Evolutionary conservation across 2,888 invertebrate genomes (phyloP).

Genomic region (Apamea monoglypha): DNA sequence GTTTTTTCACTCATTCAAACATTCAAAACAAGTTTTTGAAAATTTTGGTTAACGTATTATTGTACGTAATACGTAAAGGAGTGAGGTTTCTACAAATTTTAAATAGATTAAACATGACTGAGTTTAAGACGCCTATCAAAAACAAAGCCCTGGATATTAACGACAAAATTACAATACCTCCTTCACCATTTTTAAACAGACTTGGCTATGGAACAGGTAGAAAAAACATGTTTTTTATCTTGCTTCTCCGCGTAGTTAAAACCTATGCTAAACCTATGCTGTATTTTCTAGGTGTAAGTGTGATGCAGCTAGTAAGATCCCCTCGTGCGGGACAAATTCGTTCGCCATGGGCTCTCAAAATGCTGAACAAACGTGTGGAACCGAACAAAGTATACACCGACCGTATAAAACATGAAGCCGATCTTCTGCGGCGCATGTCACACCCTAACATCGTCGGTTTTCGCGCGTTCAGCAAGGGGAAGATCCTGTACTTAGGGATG

Average conservation of each 20-base stretch:
- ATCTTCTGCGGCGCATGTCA: slow-evolving; percentile 91
- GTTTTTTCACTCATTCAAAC: background rate
- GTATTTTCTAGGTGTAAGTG: slow-evolving; percentile 92
- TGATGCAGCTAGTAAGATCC: slow-evolving; percentile 94
- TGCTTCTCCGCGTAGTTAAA: background rate
- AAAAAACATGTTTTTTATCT: background rate
- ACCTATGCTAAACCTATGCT: background rate
- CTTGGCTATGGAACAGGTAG: slow-evolving; percentile 95
- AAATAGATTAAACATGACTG: slow-evolving; percentile 72
- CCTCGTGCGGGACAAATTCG: slow-evolving; percentile 92
- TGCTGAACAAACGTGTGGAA: slow-evolving; percentile 90
- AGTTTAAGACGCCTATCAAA: slow-evolving; percentile 86
- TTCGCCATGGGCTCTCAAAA: slow-evolving; percentile 97
- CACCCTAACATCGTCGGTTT: slow-evolving; percentile 97
- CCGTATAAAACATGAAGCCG: slow-evolving; percentile 93
- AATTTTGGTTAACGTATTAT: background rate
- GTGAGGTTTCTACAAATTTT: background rate
- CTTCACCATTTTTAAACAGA: slow-evolving; percentile 93
- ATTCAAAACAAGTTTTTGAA: slow-evolving; percentile 34
- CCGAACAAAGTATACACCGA: slow-evolving; percentile 85
- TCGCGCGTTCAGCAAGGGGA: slow-evolving; percentile 88
- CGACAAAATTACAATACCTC: slow-evolving; percentile 90
- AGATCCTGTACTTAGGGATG: slow-evolving; percentile 93
- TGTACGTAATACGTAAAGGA: background rate
- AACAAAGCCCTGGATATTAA: slow-evolving; percentile 69